phyloP scores from a whole-genome alignment of 2,113 vertebrate species.

The Datnioides undecimradiatus region DNA sequence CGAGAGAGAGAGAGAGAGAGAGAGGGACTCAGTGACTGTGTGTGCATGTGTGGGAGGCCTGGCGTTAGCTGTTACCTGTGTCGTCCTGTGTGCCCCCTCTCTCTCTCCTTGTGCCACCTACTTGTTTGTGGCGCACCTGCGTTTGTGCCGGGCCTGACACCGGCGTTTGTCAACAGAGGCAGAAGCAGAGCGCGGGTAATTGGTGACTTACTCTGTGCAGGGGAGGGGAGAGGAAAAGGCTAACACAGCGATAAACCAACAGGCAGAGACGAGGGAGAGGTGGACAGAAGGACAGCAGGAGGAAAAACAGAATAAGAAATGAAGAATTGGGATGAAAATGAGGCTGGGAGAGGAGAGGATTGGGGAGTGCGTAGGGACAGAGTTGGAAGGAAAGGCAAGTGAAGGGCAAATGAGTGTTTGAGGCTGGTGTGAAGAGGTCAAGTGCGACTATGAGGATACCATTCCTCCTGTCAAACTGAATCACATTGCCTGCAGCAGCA shows the following conservation, averaged over 20 bases:
- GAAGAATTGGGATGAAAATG: conserved; percentile 37
- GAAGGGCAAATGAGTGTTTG: conserved; percentile 58
- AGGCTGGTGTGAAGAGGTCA: conserved; percentile 62
- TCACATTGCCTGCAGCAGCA: conserved; percentile 46
- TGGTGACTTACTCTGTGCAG: conserved; percentile 74
- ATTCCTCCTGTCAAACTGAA: conserved; percentile 63
- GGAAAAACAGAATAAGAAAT: conserved; percentile 48
- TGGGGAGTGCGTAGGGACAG: conserved; percentile 20
- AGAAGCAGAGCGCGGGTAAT: conserved; percentile 78
- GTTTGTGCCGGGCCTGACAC: conserved; percentile 67
- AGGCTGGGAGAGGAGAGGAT: conserved; percentile 16
- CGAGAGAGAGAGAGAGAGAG: too few species aligned
- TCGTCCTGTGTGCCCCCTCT: conserved; percentile 68
- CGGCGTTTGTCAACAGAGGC: conserved; percentile 77
- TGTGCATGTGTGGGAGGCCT: conserved; percentile 69
- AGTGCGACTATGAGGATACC: conserved; percentile 60
- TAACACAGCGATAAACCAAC: conserved; percentile 36
- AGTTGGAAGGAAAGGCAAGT: conserved; percentile 33
- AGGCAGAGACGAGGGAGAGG: conserved; percentile 44
- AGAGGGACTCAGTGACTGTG: conserved; percentile 20
- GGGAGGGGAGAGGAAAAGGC: conserved; percentile 43
- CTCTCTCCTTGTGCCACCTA: conserved; percentile 70
- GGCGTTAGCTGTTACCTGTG: conserved; percentile 68
- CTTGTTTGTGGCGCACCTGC: conserved; percentile 80
- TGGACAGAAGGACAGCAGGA: conserved; percentile 58